phyloP scores from a whole-genome alignment of 2,113 vertebrate species.

The Otus sunia region DNA sequence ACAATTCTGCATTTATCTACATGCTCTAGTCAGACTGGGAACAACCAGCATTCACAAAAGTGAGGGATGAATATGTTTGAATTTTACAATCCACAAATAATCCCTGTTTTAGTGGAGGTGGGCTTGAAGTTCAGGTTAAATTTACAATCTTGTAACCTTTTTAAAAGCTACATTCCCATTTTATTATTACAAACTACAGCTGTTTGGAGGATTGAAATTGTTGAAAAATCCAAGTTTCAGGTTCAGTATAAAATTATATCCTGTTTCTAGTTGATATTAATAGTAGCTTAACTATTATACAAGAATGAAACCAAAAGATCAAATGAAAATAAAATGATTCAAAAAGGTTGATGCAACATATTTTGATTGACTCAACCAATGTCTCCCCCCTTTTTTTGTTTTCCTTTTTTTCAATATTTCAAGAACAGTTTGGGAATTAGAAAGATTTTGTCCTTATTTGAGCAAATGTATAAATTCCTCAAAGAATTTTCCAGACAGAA shows the following conservation, averaged over 20 bases:
- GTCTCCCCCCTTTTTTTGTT: background rate
- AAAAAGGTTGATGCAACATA: background rate
- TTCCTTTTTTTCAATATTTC: background rate
- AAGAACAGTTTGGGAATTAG: background rate
- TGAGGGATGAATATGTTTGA: background rate
- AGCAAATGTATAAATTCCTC: background rate
- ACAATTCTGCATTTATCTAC: background rate
- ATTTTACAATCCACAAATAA: background rate
- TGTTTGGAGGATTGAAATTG: background rate
- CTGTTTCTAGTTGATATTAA: background rate
- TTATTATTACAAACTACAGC: background rate
- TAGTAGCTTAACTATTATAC: background rate
- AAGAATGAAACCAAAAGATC: background rate
- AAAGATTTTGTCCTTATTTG: background rate
- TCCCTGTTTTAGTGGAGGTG: background rate
- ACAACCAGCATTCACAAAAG: background rate
- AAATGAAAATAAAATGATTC: background rate
- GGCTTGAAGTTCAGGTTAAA: background rate
- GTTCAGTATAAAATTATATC: background rate
- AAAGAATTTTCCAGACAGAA: background rate
- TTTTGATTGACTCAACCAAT: background rate
- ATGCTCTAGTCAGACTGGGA: background rate
- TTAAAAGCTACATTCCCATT: background rate
- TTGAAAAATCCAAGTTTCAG: background rate
- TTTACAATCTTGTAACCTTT: background rate